These are phyloP conservation scores for Bucorvus abyssinicus DNA, from an alignment of 2,797 vertebrate species.

Conservation along the genomic window DNA sequence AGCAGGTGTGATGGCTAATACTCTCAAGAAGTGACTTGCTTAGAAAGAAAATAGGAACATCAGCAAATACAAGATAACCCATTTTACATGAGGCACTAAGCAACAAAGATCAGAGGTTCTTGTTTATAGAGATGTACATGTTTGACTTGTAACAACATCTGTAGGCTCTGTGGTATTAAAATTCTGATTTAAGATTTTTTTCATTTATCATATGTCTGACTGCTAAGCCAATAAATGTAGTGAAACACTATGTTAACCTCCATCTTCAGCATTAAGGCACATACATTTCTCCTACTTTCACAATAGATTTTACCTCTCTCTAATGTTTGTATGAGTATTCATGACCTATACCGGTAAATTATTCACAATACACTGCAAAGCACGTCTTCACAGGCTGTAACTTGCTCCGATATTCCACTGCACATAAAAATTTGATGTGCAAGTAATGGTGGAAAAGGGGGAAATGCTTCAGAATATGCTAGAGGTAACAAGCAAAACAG, in stretches of 20 bases:
- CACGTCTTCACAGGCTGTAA: neutral
- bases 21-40: neutral
- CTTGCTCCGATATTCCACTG: constrained; percentile 23
- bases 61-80: neutral
- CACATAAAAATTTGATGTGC: constrained; percentile 46
- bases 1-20: neutral
- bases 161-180: constrained; percentile 28
- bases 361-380: constrained; percentile 45
- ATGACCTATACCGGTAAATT: constrained; percentile 52
- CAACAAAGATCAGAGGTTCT: constrained; percentile 17
- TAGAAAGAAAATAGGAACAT: neutral
- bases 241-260: neutral
- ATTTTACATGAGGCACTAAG: neutral
- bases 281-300: constrained; percentile 8
- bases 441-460: neutral
- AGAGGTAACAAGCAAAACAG: constrained; percentile 44
- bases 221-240: constrained; percentile 43
- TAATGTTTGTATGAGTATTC: constrained; percentile 32
- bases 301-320: constrained; percentile 46
- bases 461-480: constrained; percentile 2
- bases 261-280: constrained; percentile 31
- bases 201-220: constrained; percentile 18
- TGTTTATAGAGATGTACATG: constrained; percentile 29
- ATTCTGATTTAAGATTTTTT: constrained; percentile 29
- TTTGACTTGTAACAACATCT: constrained; percentile 41